Conservation (phyloP, 2,888 invertebrate species). For the Drosophila affinis region DNA sequence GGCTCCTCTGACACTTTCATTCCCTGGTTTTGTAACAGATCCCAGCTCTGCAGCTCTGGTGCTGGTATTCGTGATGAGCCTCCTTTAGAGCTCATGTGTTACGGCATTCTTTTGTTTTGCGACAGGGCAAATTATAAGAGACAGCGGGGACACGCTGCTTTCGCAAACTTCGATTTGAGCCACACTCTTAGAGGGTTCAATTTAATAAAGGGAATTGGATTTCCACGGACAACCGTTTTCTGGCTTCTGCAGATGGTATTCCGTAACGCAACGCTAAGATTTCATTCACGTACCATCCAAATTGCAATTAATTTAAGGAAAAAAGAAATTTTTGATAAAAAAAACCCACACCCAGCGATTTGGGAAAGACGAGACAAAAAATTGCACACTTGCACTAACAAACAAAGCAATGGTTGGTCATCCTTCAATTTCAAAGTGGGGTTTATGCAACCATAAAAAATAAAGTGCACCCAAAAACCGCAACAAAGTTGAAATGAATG, state of each 20-base stretch:
- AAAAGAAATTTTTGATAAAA: not conserved
- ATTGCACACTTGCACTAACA: constrained; percentile 29
- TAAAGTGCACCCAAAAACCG: constrained; percentile 37
- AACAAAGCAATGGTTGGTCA: constrained; percentile 33
- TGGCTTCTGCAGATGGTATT: too few relatives aligned
- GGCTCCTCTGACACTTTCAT: constrained; percentile 40
- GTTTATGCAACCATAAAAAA: constrained; percentile 15
- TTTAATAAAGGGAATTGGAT: constrained; percentile 33
- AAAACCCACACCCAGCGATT: too few relatives aligned
- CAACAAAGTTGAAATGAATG: constrained; percentile 46
- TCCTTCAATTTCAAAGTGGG: constrained; percentile 50
- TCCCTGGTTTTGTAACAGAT: not conserved
- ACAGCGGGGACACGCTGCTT: constrained; percentile 24
- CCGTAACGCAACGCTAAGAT: too few relatives aligned
- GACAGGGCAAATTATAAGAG: constrained; percentile 30
- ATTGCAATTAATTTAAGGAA: not conserved
- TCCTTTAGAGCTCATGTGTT: constrained; percentile 27
- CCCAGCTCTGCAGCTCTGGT: constrained; percentile 4
- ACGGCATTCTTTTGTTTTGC: constrained; percentile 34
- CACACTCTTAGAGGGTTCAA: not conserved
- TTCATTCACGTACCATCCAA: not conserved
- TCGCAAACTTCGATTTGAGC: constrained; percentile 13
- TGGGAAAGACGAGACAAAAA: constrained; percentile 44
- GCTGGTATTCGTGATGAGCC: constrained; percentile 3
- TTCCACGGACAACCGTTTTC: constrained; percentile 8